Percentiles rank a stretch among this genome's conserved stretches.
phyloP scores from a whole-genome alignment of 2,113 vertebrate species.

The Chionis minor region DNA sequence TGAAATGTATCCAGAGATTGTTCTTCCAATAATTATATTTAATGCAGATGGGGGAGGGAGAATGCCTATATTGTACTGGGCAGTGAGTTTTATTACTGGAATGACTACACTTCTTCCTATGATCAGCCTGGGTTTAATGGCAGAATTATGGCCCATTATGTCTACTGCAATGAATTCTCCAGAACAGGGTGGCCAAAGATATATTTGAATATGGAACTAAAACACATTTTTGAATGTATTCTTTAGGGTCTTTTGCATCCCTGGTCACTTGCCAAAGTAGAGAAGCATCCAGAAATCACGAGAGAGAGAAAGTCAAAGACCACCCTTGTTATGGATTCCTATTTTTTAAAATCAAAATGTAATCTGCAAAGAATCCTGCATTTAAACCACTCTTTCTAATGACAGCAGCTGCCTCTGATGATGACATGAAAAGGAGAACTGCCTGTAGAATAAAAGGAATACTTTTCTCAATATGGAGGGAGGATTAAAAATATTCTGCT shows the following conservation, averaged over 20 bases:
- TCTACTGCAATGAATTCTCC: not conserved
- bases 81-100: constrained; percentile 54
- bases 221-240: not conserved
- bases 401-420: not conserved
- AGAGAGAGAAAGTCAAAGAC: not conserved
- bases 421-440: not conserved
- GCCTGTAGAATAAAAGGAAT: not conserved
- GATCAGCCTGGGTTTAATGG: constrained; percentile 10
- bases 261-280: not conserved
- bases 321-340: not conserved
- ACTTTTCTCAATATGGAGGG: not conserved
- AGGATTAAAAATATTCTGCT: constrained; percentile 6
- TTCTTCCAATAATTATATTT: constrained; percentile 42
- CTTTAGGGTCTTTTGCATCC: not conserved
- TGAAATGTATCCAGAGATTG: constrained; percentile 30
- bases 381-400: not conserved
- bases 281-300: not conserved
- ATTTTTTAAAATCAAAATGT: not conserved
- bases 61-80: constrained; percentile 21
- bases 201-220: not conserved
- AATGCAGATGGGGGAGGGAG: not conserved
- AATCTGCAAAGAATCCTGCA: not conserved
- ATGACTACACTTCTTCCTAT: constrained; percentile 34
- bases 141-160: constrained; percentile 35
- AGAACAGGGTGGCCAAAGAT: not conserved